These are phyloP conservation scores for Oceanites oceanicus DNA, from an alignment of 2,113 vertebrate genomes.

Conservation along the genomic window DNA sequence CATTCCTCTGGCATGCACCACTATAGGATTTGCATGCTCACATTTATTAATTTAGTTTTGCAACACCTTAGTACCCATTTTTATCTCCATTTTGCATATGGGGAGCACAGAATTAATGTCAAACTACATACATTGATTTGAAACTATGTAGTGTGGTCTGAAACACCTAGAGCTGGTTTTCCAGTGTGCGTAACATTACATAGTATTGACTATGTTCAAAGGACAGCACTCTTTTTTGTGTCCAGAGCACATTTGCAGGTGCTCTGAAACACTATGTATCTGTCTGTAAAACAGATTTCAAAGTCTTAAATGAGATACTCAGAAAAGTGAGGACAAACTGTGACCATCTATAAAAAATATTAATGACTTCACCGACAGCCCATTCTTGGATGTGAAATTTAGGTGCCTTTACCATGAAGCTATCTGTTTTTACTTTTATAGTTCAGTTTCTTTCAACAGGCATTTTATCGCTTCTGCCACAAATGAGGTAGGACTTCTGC, in stretches of 20 bases:
- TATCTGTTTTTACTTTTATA: neutral
- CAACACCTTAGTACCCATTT: neutral
- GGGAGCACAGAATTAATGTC: neutral
- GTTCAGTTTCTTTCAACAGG: neutral
- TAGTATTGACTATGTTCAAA: neutral
- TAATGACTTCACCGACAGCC: neutral
- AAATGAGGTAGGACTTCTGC: neutral
- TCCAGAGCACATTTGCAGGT: neutral
- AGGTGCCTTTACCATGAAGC: neutral
- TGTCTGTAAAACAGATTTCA: neutral
- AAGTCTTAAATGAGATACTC: neutral
- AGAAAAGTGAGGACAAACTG: neutral
- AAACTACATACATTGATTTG: neutral
- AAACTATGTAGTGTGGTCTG: neutral
- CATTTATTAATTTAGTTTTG: conserved; percentile 15
- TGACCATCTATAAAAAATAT: neutral
- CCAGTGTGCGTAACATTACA: neutral
- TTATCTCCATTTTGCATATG: neutral
- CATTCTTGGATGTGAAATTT: neutral
- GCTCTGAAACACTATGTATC: neutral
- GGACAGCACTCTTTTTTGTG: neutral
- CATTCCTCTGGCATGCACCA: neutral
- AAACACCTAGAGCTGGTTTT: neutral
- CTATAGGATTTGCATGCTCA: neutral
- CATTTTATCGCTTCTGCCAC: neutral